Evolutionary conservation across 2,113 vertebrate genomes (phyloP).

Genomic region (Capricornis sumatraensis): DNA sequence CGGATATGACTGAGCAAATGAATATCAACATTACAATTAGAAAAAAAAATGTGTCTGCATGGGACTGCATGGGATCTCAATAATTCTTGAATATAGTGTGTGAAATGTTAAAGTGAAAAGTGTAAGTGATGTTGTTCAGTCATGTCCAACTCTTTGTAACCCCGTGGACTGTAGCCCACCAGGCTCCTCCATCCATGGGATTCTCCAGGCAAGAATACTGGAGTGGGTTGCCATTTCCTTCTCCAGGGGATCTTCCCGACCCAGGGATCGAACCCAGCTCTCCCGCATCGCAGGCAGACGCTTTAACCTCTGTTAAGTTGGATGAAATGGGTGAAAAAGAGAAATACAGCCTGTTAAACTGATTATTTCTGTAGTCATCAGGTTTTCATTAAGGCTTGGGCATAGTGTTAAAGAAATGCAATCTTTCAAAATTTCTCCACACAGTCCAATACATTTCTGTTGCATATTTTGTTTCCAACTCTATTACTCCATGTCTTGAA

Average conservation of each 20-base stretch:
- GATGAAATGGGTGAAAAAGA: not conserved
- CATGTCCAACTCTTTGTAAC: too few species aligned
- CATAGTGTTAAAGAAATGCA: conserved; percentile 40
- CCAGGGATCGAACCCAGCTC: not conserved
- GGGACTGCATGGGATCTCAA: not conserved
- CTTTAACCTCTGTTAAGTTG: not conserved
- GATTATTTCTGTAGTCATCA: not conserved
- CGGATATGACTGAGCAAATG: not conserved
- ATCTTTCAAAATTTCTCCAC: not conserved
- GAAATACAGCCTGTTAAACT: not conserved
- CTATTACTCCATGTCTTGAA: conserved; percentile 7
- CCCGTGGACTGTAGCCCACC: too few species aligned
- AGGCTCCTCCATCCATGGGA: too few species aligned
- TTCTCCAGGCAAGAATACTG: not conserved
- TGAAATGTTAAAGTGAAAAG: not conserved
- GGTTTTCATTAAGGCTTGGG: conserved; percentile 23
- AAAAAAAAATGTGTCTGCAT: not conserved
- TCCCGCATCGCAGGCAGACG: not conserved
- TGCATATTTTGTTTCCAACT: conserved; percentile 24
- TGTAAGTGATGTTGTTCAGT: too few species aligned
- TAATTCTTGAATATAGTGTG: not conserved
- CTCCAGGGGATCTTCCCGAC: not conserved
- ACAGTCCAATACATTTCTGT: not conserved
- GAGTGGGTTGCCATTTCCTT: not conserved
- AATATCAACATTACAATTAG: not conserved